These are phyloP conservation scores for Gallinago media DNA, from an alignment of 2,113 vertebrate genomes.

Conservation along the genomic window DNA sequence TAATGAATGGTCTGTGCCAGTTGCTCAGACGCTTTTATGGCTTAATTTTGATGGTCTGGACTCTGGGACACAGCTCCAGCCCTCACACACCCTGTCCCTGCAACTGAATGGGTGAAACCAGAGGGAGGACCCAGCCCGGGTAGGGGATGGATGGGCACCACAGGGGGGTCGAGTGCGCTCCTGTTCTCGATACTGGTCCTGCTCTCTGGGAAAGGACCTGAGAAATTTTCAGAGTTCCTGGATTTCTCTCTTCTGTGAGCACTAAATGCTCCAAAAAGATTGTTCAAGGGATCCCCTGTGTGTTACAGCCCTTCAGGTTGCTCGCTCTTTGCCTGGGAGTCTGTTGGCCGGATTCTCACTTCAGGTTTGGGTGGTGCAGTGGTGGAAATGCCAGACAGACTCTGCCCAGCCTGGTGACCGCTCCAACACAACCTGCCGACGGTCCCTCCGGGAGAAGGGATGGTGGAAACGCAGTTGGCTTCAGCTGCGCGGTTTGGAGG, in stretches of 20 bases:
- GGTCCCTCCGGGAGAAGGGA: rapidly evolving
- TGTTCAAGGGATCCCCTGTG: rapidly evolving
- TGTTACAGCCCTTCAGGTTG: too few relatives aligned
- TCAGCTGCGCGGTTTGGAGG: rapidly evolving
- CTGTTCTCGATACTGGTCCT: rapidly evolving
- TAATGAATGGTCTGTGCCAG: not conserved
- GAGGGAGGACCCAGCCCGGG: not conserved
- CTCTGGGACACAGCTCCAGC: not conserved
- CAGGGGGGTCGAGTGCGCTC: rapidly evolving
- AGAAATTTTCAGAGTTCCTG: not conserved
- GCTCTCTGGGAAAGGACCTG: not conserved
- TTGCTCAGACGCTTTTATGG: not conserved
- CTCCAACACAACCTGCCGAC: too few relatives aligned
- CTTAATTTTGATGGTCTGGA: not conserved
- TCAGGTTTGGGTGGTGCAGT: rapidly evolving
- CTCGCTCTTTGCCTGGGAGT: not conserved
- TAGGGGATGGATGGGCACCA: not conserved
- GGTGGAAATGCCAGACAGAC: rapidly evolving
- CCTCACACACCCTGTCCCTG: not conserved
- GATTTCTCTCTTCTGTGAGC: not conserved
- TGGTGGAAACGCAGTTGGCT: rapidly evolving
- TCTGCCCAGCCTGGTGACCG: rapidly evolving
- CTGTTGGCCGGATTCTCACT: not conserved
- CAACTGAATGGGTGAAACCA: too few relatives aligned
- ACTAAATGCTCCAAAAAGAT: not conserved